These are phyloP conservation scores for Motacilla tschutschensis DNA, from an alignment of 2,113 vertebrate species.

Conservation along the genomic window DNA sequence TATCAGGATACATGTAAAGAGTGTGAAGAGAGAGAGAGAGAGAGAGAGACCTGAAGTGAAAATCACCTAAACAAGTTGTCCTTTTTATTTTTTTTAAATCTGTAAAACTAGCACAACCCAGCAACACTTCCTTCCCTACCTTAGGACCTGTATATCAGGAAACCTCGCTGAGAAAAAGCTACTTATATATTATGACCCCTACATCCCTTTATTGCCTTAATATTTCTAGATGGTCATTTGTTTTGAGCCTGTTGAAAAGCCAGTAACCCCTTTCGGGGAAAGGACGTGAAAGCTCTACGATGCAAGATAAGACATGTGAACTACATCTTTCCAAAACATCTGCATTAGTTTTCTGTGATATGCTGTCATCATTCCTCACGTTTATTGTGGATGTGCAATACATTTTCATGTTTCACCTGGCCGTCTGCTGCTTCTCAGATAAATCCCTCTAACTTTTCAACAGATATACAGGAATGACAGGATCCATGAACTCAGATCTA, in stretches of 20 bases:
- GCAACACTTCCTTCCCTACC: background rate
- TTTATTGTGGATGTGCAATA: constrained; percentile 33
- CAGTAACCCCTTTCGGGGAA: constrained; percentile 3
- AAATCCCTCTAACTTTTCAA: constrained; percentile 58
- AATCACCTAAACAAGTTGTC: background rate
- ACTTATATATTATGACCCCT: background rate
- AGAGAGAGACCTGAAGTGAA: background rate
- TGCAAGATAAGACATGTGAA: constrained; percentile 13
- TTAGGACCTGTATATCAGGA: background rate
- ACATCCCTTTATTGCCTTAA: constrained; percentile 36
- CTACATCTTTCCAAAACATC: constrained; percentile 48
- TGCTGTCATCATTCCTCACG: constrained; percentile 27
- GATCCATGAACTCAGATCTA: constrained; percentile 23
- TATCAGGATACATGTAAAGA: background rate
- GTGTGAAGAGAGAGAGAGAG: background rate
- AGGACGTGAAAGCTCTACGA: background rate
- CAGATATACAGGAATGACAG: constrained; percentile 25
- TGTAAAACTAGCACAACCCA: background rate
- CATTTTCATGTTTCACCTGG: constrained; percentile 54
- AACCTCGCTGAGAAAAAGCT: background rate
- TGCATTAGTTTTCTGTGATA: constrained; percentile 46
- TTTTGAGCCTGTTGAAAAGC: constrained; percentile 45
- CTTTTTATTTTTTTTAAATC: background rate
- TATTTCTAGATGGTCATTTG: constrained; percentile 44
- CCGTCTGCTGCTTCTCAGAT: constrained; percentile 28